phyloP scores from a whole-genome alignment of 2,797 vertebrate genomes.

The Onychomys arenicola region DNA sequence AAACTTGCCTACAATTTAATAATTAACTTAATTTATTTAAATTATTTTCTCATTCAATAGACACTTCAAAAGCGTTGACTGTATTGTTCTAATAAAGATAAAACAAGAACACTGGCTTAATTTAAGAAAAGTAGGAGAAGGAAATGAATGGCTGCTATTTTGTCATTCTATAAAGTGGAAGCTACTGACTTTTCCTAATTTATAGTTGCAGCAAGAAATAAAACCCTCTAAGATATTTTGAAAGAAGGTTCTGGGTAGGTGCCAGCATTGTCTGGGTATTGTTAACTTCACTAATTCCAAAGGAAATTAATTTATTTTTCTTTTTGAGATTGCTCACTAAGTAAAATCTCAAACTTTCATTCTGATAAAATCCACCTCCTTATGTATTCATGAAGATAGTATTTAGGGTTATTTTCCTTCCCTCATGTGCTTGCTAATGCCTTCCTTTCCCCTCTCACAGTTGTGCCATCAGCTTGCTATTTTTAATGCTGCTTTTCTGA shows the following conservation, averaged over 20 bases:
- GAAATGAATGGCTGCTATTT: neutral
- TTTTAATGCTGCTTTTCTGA: conserved; percentile 83
- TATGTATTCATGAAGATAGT: conserved; percentile 73
- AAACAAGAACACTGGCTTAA: neutral
- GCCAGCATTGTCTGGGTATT: conserved; percentile 24
- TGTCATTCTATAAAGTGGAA: neutral
- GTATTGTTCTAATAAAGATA: neutral
- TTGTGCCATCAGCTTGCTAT: conserved; percentile 81
- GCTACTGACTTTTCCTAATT: conserved; percentile 1
- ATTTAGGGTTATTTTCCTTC: conserved; percentile 79
- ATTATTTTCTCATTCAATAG: conserved; percentile 40
- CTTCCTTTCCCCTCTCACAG: conserved; percentile 74
- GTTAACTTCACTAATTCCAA: conserved; percentile 33
- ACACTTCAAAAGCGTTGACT: neutral
- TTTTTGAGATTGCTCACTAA: conserved; percentile 3
- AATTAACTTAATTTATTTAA: conserved; percentile 10
- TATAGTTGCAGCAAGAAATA: neutral
- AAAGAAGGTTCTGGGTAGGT: conserved; percentile 21
- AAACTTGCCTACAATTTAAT: neutral
- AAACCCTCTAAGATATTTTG: conserved; percentile 8
- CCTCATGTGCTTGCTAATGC: conserved; percentile 81
- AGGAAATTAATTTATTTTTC: conserved; percentile 27
- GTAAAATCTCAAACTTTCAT: conserved; percentile 63
- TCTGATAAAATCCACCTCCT: conserved; percentile 70
- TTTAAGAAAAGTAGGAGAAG: conserved; percentile 36